Percentiles rank a stretch among this genome's conserved stretches.
Evolutionary conservation across 2,113 vertebrate genomes (phyloP).

Genomic region (Eubucco bourcierii): DNA sequence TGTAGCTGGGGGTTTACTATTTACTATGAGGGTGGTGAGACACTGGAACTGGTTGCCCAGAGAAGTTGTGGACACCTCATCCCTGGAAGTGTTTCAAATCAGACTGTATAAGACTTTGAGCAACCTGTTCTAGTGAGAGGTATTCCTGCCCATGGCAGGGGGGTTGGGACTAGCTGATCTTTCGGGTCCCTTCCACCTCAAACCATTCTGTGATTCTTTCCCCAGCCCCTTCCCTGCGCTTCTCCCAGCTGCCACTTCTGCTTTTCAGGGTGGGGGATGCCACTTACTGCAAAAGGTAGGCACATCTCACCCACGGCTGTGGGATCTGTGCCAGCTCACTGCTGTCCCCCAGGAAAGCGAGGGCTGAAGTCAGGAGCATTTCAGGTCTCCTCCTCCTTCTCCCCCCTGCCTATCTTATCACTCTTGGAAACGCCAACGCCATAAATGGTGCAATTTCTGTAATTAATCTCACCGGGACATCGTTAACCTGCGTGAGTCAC

Average conservation of each 20-base stretch:
- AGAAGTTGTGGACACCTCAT: no score
- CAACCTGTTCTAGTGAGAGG: no score
- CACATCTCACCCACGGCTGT: accelerated
- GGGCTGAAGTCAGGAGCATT: neutral
- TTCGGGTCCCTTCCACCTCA: no score
- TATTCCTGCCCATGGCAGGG: no score
- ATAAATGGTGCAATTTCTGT: neutral
- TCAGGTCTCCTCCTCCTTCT: neutral
- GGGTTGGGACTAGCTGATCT: no score
- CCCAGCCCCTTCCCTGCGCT: neutral
- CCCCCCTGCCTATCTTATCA: neutral
- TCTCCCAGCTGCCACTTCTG: neutral
- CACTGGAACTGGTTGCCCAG: no score
- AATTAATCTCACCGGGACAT: accelerated
- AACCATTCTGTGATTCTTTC: neutral
- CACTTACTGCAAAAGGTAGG: accelerated
- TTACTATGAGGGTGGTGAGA: no score
- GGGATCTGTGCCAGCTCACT: neutral
- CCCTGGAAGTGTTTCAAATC: no score
- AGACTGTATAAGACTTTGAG: no score
- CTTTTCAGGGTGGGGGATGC: neutral
- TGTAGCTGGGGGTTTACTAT: no score
- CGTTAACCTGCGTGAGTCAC: neutral
- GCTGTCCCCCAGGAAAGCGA: accelerated
- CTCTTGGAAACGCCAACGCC: neutral